These are phyloP conservation scores for Cephus nigrinus DNA, from an alignment of 2,888 invertebrate species.

Conservation along the genomic window DNA sequence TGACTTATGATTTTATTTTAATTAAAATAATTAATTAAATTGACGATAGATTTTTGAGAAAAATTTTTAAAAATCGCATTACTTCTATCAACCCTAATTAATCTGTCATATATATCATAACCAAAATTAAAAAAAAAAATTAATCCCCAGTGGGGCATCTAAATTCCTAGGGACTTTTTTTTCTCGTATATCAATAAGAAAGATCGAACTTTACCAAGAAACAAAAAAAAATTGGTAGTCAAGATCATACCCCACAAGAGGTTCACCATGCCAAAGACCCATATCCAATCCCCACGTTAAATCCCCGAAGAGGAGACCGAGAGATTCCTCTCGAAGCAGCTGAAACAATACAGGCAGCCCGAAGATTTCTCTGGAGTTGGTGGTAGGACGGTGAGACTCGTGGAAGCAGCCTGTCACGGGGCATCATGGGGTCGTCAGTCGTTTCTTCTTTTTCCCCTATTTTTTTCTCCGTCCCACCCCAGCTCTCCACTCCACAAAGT, in stretches of 20 bases:
- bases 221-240: background rate
- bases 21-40: background rate
- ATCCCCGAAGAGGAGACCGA: background rate
- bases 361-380: slow-evolving; percentile 4
- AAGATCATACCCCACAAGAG: background rate
- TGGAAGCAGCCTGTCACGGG: slow-evolving; percentile 21
- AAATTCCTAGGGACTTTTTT: background rate
- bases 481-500: background rate
- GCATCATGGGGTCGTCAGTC: slow-evolving; percentile 10
- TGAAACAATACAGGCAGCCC: background rate
- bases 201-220: background rate
- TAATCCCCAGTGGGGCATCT: too few relatives aligned
- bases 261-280: background rate
- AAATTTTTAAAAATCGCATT: background rate
- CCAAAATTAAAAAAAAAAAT: too few relatives aligned
- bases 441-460: slow-evolving; percentile 11
- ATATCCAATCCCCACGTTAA: background rate
- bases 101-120: background rate
- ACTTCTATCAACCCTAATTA: background rate
- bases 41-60: background rate
- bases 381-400: slow-evolving; percentile 19
- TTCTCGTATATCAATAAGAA: background rate
- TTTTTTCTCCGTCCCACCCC: slow-evolving; percentile 14
- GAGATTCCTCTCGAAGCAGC: background rate
- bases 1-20: background rate